Evolutionary conservation across 2,888 invertebrate species (phyloP).

Genomic region (Oconnorella tubifera): DNA sequence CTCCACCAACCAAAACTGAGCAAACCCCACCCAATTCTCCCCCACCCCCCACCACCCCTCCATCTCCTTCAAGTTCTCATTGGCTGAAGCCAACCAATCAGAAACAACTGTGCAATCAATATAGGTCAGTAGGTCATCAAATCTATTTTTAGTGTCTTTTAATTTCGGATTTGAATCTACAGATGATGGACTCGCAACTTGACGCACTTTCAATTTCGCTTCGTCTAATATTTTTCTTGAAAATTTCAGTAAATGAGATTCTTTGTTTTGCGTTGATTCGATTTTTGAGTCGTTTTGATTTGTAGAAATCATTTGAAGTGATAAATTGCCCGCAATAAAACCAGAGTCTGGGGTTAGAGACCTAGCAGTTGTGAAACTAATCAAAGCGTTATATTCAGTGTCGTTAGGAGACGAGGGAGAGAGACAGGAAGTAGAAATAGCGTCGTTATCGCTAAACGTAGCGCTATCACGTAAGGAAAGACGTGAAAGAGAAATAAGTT

Average conservation of each 20-base stretch:
- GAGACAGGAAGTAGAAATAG: too few species aligned
- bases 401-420: neutral
- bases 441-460: neutral
- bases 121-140: neutral
- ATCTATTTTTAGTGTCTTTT: neutral
- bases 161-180: neutral
- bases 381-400: neutral
- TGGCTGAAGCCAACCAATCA: neutral
- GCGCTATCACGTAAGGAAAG: neutral
- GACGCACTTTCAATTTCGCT: too few species aligned
- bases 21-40: neutral
- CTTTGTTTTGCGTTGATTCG: too few species aligned
- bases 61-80: neutral
- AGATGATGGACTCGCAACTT: too few species aligned
- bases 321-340: neutral
- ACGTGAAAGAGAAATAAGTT: neutral
- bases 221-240: too few species aligned
- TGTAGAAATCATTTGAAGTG: too few species aligned
- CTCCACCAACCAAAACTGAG: neutral
- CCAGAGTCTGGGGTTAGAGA: neutral
- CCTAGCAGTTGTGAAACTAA: neutral
- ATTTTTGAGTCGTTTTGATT: too few species aligned
- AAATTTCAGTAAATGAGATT: too few species aligned
- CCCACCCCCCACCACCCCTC: neutral
- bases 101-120: neutral